Evolutionary conservation across 2,888 invertebrate genomes (phyloP), one percentile per base, ranked within the genome.

Genomic region (Adineta ricciae): DNA sequence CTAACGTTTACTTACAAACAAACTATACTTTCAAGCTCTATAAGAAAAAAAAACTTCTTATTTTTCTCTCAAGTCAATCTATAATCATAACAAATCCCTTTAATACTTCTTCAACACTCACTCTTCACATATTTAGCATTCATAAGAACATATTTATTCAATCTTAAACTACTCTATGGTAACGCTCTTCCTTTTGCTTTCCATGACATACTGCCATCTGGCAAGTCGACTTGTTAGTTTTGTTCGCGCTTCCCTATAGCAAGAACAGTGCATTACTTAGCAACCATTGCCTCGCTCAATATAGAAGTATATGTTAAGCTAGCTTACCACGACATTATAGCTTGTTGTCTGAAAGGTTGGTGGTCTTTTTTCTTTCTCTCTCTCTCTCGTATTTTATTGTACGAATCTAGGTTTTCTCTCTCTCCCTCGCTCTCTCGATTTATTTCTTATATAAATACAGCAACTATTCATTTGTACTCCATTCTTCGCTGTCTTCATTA

Each of bases 171-270:
- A 64, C 32, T 2, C 27, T 64, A 64, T 64, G 64, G 64, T 32
- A 32, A 56, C 56, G 27, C 11, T 64, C 16, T 64, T 64, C 32
- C 32, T 16, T n/a, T n/a, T 56, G 7, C 27, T 56, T 27, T 27
- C 27, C 32, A 64, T 1, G 14, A 32, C 19, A 32, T 64, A 32
- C 64, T 64, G 64, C 32, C 64, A 64, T 64, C 64, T 64, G 14
- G 32, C 32, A 16, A 64, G 32, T 32, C 16, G 16, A 5, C 1
- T 16, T 64, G 16, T 32, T 32, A 64, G 32, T 19, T 64, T 64
- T 64, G 64, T 64, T 64, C 64, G 64, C 64, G 64, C 64, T 27
- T 36, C 64, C 64, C 64, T 64, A 64, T 64, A 64, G 64, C 64
- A 64, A 64, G 64, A 64, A 64, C 64, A 64, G 16, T 5, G 19